Base-by-base conservation (phyloP, 1,140 invertebrate species). In the Leptestheria dahalacensis region DNA sequence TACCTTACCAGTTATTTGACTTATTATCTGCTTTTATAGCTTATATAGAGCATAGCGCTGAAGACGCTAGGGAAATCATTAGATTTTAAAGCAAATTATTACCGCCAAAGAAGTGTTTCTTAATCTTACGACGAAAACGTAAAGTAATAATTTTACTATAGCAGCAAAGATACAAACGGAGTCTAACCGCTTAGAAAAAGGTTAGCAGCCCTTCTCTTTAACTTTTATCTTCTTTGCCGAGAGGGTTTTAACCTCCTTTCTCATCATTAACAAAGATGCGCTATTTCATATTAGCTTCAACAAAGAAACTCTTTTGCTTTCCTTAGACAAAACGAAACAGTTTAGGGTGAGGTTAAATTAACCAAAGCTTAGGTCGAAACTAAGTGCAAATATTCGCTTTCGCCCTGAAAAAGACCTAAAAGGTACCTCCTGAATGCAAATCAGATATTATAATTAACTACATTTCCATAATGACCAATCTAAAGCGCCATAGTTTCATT, bases 391-490 rank as follows among this genome's bases (percentile, higher is more conserved):
- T 0, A 24, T 61, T 61, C 26, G 33, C 47, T 61, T 48, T 25
- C 59, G 54, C 11, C 54, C 48, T 63, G 54, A 62, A 61, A 49
- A 48, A 62, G 50, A 48, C 21, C 20, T 20, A 20, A 15, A 29
- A 51, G 20, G 24, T 33, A 76, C 71, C 75, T 78, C 76, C 76
- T 77, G 69, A 75, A 67, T 78, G 76, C 76, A 79, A 79, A 73
- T 76, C 70, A 78, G 76, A 77, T 78, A 72, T 79, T 79, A 77
- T 78, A 67, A 59, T 73, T 75, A 79, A 79, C 73, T 79, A 78
- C 72, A 73, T 74, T 73, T 73, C 74, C 75, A 74, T 59, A 65
- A 63, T 70, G 68, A 70, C 78, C 77, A 80, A 62, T 78, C 74
- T 70, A 79, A 62, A 66, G 77, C 74, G 57, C 77, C 78, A 75